Evolutionary conservation across 2,797 vertebrate genomes (phyloP).

Genomic region (Halcyon smyrnensis): DNA sequence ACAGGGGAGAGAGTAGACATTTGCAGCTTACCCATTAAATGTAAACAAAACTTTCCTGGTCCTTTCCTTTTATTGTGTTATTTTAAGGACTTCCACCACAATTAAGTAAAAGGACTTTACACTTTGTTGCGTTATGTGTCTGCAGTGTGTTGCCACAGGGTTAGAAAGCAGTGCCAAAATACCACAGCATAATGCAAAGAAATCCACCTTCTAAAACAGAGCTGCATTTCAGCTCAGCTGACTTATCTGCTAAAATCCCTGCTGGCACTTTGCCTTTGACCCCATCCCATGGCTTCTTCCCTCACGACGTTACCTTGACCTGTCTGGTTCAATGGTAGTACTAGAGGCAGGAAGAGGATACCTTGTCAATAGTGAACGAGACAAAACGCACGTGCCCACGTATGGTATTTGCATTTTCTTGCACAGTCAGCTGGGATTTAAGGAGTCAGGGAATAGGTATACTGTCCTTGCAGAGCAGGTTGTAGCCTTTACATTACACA

Average conservation of each 20-base stretch:
- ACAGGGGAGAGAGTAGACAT: neutral
- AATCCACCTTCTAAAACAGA: neutral
- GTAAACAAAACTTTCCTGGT: neutral
- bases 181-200: neutral
- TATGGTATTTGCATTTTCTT: neutral
- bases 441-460: neutral
- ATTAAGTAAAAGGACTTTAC: neutral
- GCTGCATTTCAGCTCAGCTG: neutral
- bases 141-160: neutral
- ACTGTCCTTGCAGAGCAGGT: neutral
- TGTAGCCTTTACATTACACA: neutral
- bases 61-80: neutral
- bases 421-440: neutral
- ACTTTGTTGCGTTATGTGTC: neutral
- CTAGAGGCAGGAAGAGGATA: neutral
- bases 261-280: neutral
- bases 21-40: neutral
- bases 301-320: neutral
- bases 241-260: neutral
- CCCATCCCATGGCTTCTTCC: neutral
- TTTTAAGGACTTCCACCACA: neutral
- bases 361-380: neutral
- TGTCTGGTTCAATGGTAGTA: neutral
- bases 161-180: neutral
- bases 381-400: accelerated